Evolutionary conservation across 2,113 vertebrate species (phyloP).

Genomic region (Passerina amoena): DNA sequence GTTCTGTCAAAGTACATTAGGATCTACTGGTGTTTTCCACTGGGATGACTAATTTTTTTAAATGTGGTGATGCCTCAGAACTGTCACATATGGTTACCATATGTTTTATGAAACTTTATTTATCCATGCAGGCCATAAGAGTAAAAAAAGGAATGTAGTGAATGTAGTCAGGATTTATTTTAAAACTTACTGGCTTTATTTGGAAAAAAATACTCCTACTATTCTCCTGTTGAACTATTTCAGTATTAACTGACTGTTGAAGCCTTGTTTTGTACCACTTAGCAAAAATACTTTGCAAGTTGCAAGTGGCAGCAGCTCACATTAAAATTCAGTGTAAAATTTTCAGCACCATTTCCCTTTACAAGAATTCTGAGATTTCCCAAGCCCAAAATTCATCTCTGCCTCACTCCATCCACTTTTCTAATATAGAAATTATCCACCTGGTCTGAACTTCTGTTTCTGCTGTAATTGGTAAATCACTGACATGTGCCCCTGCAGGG

Average conservation of each 20-base stretch:
- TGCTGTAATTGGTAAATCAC: conserved; percentile 51
- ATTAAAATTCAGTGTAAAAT: conserved; percentile 10
- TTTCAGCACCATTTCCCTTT: conserved; percentile 32
- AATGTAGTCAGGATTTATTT: not conserved
- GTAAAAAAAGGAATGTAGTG: not conserved
- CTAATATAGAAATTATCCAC: conserved; percentile 32
- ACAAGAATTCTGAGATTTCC: conserved; percentile 26
- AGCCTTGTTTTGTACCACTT: not conserved
- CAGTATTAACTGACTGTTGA: not conserved
- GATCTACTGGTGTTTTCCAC: not conserved
- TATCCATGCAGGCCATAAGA: not conserved
- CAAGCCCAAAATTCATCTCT: not conserved
- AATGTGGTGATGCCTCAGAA: not conserved
- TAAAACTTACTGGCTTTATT: not conserved
- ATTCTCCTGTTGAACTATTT: not conserved
- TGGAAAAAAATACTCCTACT: not conserved
- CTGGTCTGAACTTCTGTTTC: conserved; percentile 11
- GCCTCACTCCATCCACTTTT: not conserved
- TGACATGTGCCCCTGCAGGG: conserved; percentile 1
- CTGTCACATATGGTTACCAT: not conserved
- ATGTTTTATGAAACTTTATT: not conserved
- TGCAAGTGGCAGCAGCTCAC: not conserved
- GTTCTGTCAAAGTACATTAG: not conserved
- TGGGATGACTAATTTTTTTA: not conserved
- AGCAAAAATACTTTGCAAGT: not conserved